Evolutionary conservation across 2,888 invertebrate species (phyloP), one percentile per base, ranked within the genome.

Genomic region (Gisinianus flammeolus): DNA sequence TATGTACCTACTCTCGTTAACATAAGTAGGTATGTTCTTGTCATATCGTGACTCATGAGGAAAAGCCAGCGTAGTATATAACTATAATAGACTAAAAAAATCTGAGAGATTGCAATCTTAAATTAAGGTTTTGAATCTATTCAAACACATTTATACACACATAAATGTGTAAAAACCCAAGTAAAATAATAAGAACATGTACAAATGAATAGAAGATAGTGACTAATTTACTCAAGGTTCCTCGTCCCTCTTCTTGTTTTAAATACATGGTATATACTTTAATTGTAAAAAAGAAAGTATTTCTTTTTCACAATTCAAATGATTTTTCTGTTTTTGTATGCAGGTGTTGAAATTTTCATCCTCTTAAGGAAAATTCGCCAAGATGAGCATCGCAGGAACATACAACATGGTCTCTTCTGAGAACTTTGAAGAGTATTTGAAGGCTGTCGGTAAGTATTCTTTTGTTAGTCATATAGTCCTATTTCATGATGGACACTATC

Each of bases 361-460:
- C 44, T n/a, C 16, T 54, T 44, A n/a, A n/a, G n/a, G n/a, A n/a
- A n/a, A 44, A 52, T 70, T n/a, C 3, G 54, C 56, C 56, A 79
- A 64, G 12, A 83, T 83, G 82, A 76, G 58, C 28, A 76, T 82
- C 52, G 56, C 58, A 6, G 84, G 84, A n/a, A 80, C 67, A 66
- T 84, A 81, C 35, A 81, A 84, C 58, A 75, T 84, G 52, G 79
- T 81, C 0, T 78, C 79, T 31, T 79, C 80, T 56, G 80, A 81
- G n/a, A 79, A 79, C 26, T 84, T 81, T 56, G 84, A 84, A 30
- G 83, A 81, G 0, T 84, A 81, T 68, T 79, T 84, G 70, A 83
- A 83, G 72, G 80, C 81, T 33, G 84, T 81, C n/a, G 84, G 84
- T 84, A 81, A 80, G 80, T 73, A 35, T 12, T 68, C 35, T 66